Percentiles rank a stretch among this genome's conserved stretches.
phyloP scores from a whole-genome alignment of 2,113 vertebrate species.

The Morone saxatilis region DNA sequence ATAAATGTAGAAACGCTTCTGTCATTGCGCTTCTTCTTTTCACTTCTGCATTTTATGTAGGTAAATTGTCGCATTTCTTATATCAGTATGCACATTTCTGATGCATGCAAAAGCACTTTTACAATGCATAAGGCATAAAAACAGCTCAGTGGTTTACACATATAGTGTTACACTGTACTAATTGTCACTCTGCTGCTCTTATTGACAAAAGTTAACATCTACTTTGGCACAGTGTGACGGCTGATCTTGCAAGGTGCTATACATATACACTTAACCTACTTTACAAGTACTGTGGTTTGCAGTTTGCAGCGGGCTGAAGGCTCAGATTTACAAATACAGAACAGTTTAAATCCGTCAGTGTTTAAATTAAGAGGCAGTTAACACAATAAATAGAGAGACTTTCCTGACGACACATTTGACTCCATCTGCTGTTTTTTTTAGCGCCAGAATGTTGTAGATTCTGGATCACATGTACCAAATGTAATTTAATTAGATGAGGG shows the following conservation, averaged over 20 bases:
- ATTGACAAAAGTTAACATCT: background rate
- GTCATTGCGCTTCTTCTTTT: background rate
- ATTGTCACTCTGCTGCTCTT: background rate
- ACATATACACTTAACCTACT: background rate
- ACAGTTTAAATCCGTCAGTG: background rate
- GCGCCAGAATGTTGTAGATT: constrained; percentile 2
- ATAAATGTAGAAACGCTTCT: background rate
- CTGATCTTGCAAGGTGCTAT: background rate
- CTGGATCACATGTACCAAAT: background rate
- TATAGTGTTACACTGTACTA: background rate
- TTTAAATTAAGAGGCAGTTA: background rate
- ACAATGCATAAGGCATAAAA: background rate
- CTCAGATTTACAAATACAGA: constrained; percentile 6
- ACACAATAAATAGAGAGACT: background rate
- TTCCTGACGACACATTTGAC: background rate
- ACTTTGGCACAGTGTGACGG: background rate
- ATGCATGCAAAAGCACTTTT: background rate
- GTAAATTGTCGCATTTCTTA: background rate
- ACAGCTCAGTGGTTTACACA: background rate
- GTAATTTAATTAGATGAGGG: background rate
- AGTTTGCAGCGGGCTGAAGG: background rate
- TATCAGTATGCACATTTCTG: background rate
- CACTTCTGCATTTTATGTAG: constrained; percentile 35
- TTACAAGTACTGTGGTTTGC: background rate
- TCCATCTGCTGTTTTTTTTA: background rate